Percentiles rank a stretch among this genome's conserved stretches.
These are phyloP conservation scores for Microcebus murinus DNA, from an alignment of 2,113 vertebrate genomes.

Conservation along the genomic window DNA sequence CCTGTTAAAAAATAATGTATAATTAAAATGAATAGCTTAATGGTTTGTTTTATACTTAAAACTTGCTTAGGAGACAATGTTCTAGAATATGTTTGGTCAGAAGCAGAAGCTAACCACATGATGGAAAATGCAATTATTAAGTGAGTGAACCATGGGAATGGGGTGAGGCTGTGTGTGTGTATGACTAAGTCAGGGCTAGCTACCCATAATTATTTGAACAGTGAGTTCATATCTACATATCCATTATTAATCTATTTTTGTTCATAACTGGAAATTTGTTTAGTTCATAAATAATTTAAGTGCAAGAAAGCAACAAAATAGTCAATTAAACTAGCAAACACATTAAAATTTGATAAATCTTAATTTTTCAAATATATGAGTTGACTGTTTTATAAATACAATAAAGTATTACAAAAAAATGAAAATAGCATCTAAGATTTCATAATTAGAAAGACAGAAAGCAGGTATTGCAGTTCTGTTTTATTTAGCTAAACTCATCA, in stretches of 20 bases:
- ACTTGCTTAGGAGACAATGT: not conserved
- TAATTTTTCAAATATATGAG: not conserved
- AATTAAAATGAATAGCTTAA: not conserved
- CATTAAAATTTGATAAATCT: not conserved
- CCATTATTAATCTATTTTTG: not conserved
- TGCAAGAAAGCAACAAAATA: not conserved
- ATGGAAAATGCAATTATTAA: not conserved
- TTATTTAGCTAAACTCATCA: constrained; percentile 9
- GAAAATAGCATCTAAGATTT: not conserved
- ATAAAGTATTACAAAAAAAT: not conserved
- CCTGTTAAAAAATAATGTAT: not conserved
- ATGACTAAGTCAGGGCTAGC: not conserved
- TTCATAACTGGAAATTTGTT: not conserved
- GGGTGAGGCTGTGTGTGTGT: accelerated
- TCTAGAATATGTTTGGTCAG: not conserved
- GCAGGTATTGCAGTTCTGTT: not conserved
- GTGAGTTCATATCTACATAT: not conserved
- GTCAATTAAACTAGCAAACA: not conserved
- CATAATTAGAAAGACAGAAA: not conserved
- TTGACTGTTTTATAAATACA: not conserved
- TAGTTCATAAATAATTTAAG: not conserved
- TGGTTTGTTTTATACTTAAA: not conserved
- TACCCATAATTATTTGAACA: not conserved
- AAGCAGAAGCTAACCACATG: not conserved
- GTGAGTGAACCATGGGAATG: not conserved